phyloP scores from a whole-genome alignment of 2,888 invertebrate species.

The Xestobium rufovillosum region DNA sequence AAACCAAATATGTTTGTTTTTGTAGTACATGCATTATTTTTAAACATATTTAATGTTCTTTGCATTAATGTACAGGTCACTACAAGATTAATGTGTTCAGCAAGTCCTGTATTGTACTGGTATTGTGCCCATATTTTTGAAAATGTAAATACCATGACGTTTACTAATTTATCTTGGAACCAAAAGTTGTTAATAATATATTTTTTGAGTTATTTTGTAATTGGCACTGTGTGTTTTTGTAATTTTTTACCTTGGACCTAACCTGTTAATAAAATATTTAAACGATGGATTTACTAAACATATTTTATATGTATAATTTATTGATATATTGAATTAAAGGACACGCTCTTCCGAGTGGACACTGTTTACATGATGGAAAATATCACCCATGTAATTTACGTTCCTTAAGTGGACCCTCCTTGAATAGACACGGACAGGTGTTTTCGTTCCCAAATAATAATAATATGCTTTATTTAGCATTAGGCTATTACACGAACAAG shows the following conservation, averaged over 20 bases:
- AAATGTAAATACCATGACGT: slow-evolving; percentile 38
- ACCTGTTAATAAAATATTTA: too few species aligned
- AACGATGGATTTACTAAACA: too few species aligned
- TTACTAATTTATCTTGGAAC: slow-evolving; percentile 38
- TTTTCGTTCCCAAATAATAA: too few species aligned
- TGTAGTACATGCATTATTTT: slow-evolving; percentile 63
- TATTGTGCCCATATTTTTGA: slow-evolving; percentile 58
- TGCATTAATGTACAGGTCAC: slow-evolving; percentile 90
- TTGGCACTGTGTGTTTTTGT: slow-evolving; percentile 80
- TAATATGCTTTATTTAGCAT: too few species aligned
- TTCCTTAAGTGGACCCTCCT: too few species aligned
- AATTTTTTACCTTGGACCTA: slow-evolving; percentile 94
- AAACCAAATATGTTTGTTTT: slow-evolving; percentile 55
- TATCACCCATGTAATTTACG: too few species aligned
- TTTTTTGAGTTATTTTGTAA: slow-evolving; percentile 69
- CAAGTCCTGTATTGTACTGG: slow-evolving; percentile 86
- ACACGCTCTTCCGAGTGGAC: too few species aligned
- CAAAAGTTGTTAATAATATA: slow-evolving; percentile 62
- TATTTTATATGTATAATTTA: too few species aligned
- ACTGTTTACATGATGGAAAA: too few species aligned
- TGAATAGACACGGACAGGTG: too few species aligned
- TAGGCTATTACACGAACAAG: too few species aligned
- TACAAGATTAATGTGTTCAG: slow-evolving; percentile 77
- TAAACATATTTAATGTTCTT: slow-evolving; percentile 68
- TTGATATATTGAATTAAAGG: too few species aligned